Evolutionary conservation across 1,140 invertebrate genomes (phyloP), one percentile per base, ranked within the genome.

Genomic region (Drosophila ohnishii): DNA sequence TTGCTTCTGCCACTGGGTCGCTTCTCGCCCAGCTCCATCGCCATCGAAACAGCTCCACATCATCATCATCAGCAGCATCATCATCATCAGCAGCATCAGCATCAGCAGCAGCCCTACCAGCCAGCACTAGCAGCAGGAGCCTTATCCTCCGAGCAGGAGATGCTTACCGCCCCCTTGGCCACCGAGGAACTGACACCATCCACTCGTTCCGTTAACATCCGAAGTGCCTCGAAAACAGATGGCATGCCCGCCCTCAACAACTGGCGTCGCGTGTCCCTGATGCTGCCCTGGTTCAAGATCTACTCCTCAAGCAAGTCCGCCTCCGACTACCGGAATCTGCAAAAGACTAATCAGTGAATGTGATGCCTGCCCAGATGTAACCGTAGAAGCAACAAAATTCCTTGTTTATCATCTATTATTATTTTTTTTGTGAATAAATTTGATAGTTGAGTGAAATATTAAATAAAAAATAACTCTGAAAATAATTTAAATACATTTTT

Each of bases 351-450:
- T 2, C 42, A 44, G 19, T 22, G 40, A 44, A 19, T 19, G 19
- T 19, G 19, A 0, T 19, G 19, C 1, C 19, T 1, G 11, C 13
- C n/a, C 40, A 45, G n/a, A 5, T 28, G 30, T 22, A 14, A 28
- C 10, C 28, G 11, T 5, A 19, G 1, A 3, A 47, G 45, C 45
- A n/a, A n/a, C 32, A 13, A 53, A 53, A 53, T 35, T 53, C 16
- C 16, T 51, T 22, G 28, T 47, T 22, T 9, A 25, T 25, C 19
- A 19, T 19, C 19, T 19, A 19, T 53, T 45, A 6, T 2, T n/a
- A n/a, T n/a, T 40, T 40, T 48, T 62, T 60, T 75, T 66, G 74
- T 76, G 11, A 47, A 75, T 67, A 75, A 76, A 76, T 61, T 75
- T 76, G 14, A 57, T 19, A 62, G 58, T 75, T 14, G 22, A 25